Base-by-base conservation (phyloP, 2,888 invertebrate genomes). In the Perithous albicinctus region DNA sequence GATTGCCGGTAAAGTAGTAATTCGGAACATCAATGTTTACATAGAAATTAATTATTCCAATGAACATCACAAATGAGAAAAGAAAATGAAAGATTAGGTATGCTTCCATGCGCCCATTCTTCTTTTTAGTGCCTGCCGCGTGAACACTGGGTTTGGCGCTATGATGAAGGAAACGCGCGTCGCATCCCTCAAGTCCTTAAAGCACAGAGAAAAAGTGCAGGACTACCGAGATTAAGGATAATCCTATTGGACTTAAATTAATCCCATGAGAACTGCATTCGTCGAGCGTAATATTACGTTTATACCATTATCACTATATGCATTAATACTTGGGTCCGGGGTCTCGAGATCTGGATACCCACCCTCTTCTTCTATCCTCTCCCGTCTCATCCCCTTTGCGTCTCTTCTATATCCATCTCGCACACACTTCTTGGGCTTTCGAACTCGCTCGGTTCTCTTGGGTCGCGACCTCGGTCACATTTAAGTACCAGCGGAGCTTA, bases 171-270 rank as follows among this genome's bases (percentile, higher is more conserved):
- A 48, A 15, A 8, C 12, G 35, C 15, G 32, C 29, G 5, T 70
- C 32, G 26, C 78, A 20, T 35, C 54, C 56, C 67, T 59, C 38
- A 23, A 29, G 38, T 74, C 72, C 48, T 79, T 64, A 32, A 72
- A 70, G 82, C 70, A 75, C 74, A 51, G 67, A 69, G 75, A 70
- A 70, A 78, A 83, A 84, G 80, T 82, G 84, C 82, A 86, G 87
- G 88, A 89, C 87, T 86, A 89, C 85, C 83, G 83, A 88, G 88
- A 91, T 91, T 90, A 89, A 89, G 86, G 87, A 88, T 91, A 91
- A 91, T 91, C 90, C 90, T 90, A 89, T 90, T 89, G 89, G 90
- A 91, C 89, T 91, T 85, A 88, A 90, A 90, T 91, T 91, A 91
- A 91, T 90, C 89, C 88, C 86, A 46, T 72, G 86, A 86, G 87